Base-by-base conservation (phyloP, 2,888 invertebrate genomes). In the Lysandra bellargus region DNA sequence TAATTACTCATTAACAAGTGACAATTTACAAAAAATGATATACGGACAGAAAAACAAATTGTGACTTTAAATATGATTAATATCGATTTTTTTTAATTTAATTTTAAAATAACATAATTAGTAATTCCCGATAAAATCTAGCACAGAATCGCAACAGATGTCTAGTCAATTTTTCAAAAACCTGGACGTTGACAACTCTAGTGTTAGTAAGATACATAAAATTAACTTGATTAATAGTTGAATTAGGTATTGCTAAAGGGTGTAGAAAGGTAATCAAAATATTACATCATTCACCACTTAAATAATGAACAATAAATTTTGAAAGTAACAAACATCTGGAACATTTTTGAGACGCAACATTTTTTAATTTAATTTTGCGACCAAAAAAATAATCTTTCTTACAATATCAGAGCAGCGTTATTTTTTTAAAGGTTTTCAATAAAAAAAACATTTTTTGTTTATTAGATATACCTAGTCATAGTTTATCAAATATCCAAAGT, bases 171-270 rank as follows among this genome's bases (percentile, higher is more conserved):
- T 44, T 49, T 75, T 75, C 30, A 75, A 75, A 69, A 75, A 44
- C 75, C 75, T 75, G 75, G 44, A 75, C 49, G 69, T 30, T 69
- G 33, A 69, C 64, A 64, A 30, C 14, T 69, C 69, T 69, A 69
- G 33, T 75, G 75, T 75, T 33, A 40, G 74, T 49, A 40, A 23
- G 9, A 40, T 74, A 75, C 44, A 49, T 75, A 49, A 23, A 49
- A 72, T 80, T 80, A 78, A 30, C 57, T 78, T 79, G 12, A 75
- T 49, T 49, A 69, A 37, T 69, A 69, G 33, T 4, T 37, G 4
- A 12, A 69, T 4, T 69, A 69, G 33, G 33, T 37, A 17, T 37
- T 17, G 17, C 33, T 37, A 37, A 57, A 37, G 69, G 69, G 69
- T 69, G 33, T 69, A 6, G 69, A 69, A 69, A 33, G 33, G 9